Conservation (phyloP, 2,113 vertebrate species). For the Oceanodroma tethys region DNA sequence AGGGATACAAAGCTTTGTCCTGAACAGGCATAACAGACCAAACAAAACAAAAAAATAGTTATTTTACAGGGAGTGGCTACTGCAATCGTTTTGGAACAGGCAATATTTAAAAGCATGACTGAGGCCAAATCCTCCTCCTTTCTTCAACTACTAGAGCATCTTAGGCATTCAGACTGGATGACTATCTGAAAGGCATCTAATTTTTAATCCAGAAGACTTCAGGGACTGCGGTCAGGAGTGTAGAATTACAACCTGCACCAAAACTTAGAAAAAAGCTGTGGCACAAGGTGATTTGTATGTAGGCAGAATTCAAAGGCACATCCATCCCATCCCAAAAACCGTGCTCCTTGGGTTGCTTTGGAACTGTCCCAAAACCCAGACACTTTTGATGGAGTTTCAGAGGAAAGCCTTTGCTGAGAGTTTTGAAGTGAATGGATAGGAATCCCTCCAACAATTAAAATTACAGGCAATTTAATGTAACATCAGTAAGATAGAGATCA, state of each 20-base stretch:
- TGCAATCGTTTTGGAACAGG: background rate
- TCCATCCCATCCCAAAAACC: background rate
- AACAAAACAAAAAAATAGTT: background rate
- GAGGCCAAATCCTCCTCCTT: background rate
- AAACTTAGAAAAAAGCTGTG: background rate
- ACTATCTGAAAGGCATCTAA: background rate
- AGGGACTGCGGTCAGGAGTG: background rate
- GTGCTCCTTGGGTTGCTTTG: background rate
- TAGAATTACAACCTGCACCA: background rate
- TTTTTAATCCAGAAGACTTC: background rate
- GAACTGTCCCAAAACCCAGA: background rate
- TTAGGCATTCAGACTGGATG: background rate
- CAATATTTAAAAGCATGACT: background rate
- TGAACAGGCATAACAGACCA: background rate
- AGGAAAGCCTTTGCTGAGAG: background rate
- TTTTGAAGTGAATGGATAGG: background rate
- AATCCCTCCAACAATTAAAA: background rate
- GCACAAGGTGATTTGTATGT: background rate
- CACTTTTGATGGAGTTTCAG: background rate
- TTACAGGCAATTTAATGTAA: background rate
- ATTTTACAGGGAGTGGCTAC: background rate
- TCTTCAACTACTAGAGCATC: background rate
- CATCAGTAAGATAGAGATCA: constrained; percentile 4
- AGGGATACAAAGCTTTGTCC: background rate
- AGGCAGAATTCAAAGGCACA: background rate